A percentile compares a stretch with the other conserved stretches of the same genome.
phyloP scores from a whole-genome alignment of 2,888 invertebrate genomes.

The Andrena camellia region DNA sequence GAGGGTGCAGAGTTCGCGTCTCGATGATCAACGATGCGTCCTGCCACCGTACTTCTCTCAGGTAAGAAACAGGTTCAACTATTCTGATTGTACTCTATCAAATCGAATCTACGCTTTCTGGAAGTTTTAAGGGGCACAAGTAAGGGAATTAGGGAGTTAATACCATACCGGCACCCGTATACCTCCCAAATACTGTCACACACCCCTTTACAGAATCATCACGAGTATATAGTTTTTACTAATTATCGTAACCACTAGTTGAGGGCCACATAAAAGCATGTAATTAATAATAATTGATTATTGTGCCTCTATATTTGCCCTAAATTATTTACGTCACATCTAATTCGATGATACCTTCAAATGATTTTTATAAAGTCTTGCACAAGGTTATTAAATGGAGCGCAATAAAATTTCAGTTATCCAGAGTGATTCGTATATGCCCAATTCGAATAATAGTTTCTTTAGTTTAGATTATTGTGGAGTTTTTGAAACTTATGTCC shows the following conservation, averaged over 20 bases:
- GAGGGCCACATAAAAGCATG: slow-evolving; percentile 26
- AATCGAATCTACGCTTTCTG: slow-evolving; percentile 12
- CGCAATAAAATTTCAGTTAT: too few relatives aligned
- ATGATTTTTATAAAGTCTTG: too few relatives aligned
- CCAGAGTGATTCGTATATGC: too few relatives aligned
- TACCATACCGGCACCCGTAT: slow-evolving; percentile 65
- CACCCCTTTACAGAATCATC: slow-evolving; percentile 8
- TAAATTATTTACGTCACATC: neutral
- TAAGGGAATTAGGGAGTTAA: slow-evolving; percentile 20
- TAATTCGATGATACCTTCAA: slow-evolving; percentile 2
- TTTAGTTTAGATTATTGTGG: too few relatives aligned
- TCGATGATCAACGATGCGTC: slow-evolving; percentile 99
- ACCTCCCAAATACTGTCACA: neutral
- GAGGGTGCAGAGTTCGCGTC: slow-evolving; percentile 96
- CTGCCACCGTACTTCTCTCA: slow-evolving; percentile 96
- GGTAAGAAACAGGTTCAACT: slow-evolving; percentile 86
- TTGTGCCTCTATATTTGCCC: neutral
- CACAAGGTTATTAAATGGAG: too few relatives aligned
- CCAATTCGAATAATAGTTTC: too few relatives aligned
- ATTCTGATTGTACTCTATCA: neutral
- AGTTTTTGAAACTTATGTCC: too few relatives aligned
- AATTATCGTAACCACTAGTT: slow-evolving; percentile 22
- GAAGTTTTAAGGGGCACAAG: neutral
- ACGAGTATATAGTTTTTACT: slow-evolving; percentile 48
- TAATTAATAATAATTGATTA: slow-evolving; percentile 47